Conservation (phyloP, 2,888 invertebrate genomes). For the Pristionchus arcanus region DNA sequence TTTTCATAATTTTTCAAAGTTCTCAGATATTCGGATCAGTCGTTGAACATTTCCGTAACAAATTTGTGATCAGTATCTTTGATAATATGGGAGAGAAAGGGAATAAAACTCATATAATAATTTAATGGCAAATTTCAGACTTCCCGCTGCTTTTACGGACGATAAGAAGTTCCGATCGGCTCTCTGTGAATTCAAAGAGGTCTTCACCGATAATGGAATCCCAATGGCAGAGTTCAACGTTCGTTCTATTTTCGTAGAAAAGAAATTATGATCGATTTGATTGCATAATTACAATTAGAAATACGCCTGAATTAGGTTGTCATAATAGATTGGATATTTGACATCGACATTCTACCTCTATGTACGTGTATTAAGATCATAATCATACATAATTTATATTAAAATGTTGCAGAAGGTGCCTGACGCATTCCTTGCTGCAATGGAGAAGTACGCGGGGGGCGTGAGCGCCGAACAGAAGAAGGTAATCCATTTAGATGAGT, state of each 20-base stretch:
- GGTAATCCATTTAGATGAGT: background rate
- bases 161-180: conserved; percentile 67
- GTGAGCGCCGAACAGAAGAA: conserved; percentile 72
- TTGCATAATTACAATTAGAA: background rate
- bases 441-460: conserved; percentile 73
- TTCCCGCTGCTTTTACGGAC: conserved; percentile 64
- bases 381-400: background rate
- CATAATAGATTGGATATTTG: too few species aligned
- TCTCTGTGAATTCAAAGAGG: conserved; percentile 72
- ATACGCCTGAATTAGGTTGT: background rate
- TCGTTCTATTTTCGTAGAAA: background rate
- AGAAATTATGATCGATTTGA: background rate
- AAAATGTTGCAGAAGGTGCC: conserved; percentile 66
- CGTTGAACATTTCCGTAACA: too few species aligned
- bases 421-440: conserved; percentile 71
- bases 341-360: too few species aligned
- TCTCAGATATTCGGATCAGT: too few species aligned
- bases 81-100: too few species aligned
- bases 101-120: too few species aligned
- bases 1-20: too few species aligned
- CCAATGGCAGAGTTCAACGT: conserved; percentile 70
- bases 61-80: too few species aligned
- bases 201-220: conserved; percentile 68
- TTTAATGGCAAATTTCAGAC: conserved; percentile 50
- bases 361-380: too few species aligned